Base-by-base conservation (phyloP, 2,888 invertebrate species). In the Esperia sulphurella region DNA sequence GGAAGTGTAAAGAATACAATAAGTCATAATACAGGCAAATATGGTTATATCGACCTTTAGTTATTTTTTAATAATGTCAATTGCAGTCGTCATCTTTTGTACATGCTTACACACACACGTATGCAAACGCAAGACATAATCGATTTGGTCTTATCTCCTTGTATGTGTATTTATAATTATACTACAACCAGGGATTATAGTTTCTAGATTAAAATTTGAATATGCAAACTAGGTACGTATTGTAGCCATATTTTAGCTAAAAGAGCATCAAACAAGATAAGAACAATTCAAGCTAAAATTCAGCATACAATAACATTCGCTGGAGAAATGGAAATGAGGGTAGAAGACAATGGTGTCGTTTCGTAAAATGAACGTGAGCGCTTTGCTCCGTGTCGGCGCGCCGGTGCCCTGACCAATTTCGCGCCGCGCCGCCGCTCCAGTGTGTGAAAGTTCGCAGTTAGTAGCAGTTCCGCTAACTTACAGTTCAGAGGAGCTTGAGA, bases 311-410 rank as follows among this genome's bases (percentile, higher is more conserved):
- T 48, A 49, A 46, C 44, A 38, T 41, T 48, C 46, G 46, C 42
- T 51, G 49, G 37, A 10, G 14, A 51, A 57, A 59, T 59, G 57
- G 50, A 54, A 54, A 59, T 54, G 54, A 51, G 49, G 43, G 43
- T 43, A 52, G 53, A 50, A 49, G 62, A 61, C 66, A 63, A 65
- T 66, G 61, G 61, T 52, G 53, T 57, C 71, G 68, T 65, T 71
- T 64, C 57, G 52, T 45, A 58, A 63, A 65, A 68, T 63, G 60
- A 60, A 46, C 54, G 43, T 45, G 40, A 57, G 58, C 31, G 39
- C 14, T 39, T 39, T 14, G 9, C 7, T 8, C 33, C 9, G 8
- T 33, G 33, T 1, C 10, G 8, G 33, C 7, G n/a, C n/a, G n/a
- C n/a, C n/a, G n/a, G 8, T 33, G 33, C 10, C 2, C n/a, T n/a